These are phyloP conservation scores for Corythornis leucogaster DNA, from an alignment of 2,797 vertebrate genomes.

Conservation along the genomic window DNA sequence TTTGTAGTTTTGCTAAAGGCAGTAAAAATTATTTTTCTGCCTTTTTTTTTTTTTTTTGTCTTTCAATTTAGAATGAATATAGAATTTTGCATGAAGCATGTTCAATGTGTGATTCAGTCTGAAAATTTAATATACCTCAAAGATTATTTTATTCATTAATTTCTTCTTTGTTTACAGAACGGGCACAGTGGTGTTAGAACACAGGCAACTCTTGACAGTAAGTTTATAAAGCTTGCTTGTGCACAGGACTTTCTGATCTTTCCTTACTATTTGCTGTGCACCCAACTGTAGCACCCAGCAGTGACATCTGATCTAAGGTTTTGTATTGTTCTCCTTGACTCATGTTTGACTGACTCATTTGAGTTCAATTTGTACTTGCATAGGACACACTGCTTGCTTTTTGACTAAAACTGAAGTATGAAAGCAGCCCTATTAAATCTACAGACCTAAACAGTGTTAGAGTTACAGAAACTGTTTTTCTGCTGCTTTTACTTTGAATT, in stretches of 20 bases:
- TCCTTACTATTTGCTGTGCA: background rate
- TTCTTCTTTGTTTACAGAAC: conserved; percentile 81
- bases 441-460: background rate
- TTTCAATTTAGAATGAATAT: background rate
- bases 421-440: background rate
- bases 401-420: background rate
- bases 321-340: background rate
- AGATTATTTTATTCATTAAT: background rate
- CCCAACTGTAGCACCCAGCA: background rate
- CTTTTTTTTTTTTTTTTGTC: background rate
- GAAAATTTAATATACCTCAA: background rate
- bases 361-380: background rate
- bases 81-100: conserved; percentile 42
- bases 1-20: background rate
- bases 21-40: background rate
- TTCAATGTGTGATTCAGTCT: background rate
- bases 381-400: background rate
- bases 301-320: background rate
- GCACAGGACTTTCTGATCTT: background rate
- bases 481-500: background rate
- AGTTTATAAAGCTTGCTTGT: conserved; percentile 70
- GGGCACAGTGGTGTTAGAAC: conserved; percentile 88
- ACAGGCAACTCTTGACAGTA: conserved; percentile 89
- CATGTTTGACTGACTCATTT: background rate
- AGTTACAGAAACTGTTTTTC: background rate